phyloP scores from a whole-genome alignment of 2,113 vertebrate species.

The Dinomys branickii region DNA sequence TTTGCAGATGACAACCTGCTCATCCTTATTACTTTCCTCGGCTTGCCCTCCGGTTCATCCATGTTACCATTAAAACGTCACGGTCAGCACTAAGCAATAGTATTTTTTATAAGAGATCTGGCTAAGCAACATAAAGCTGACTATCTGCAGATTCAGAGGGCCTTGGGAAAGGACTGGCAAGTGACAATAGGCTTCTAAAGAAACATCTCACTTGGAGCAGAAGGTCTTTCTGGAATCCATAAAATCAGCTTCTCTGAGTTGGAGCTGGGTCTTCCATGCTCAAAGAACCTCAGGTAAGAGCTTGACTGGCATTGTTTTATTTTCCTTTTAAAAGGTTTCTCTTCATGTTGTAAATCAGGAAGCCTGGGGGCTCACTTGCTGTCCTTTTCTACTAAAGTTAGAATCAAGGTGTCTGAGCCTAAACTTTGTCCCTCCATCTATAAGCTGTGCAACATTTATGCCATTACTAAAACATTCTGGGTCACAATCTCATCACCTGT shows the following conservation, averaged over 20 bases:
- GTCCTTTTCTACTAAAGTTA: not conserved
- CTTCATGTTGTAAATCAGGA: not conserved
- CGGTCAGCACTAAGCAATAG: not conserved
- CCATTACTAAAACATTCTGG: not conserved
- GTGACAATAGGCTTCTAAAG: not conserved
- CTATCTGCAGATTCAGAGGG: not conserved
- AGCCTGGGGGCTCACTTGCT: not conserved
- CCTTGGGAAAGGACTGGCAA: conserved; percentile 27
- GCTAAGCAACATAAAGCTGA: not conserved
- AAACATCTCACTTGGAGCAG: conserved; percentile 45
- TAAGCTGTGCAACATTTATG: not conserved
- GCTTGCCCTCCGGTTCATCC: not conserved
- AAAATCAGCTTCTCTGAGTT: conserved; percentile 7
- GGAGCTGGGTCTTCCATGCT: not conserved
- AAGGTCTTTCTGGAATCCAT: not conserved
- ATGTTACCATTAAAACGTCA: not conserved
- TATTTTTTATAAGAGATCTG: not conserved
- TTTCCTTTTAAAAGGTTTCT: conserved; percentile 53
- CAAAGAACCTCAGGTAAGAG: conserved; percentile 1
- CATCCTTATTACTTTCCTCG: not conserved
- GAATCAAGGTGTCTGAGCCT: conserved; percentile 5
- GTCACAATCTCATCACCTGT: not conserved
- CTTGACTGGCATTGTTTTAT: conserved; percentile 19
- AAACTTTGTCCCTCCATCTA: not conserved
- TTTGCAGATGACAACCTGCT: not conserved